Evolutionary conservation across 2,797 vertebrate species (phyloP).

Genomic region (Manis javanica): DNA sequence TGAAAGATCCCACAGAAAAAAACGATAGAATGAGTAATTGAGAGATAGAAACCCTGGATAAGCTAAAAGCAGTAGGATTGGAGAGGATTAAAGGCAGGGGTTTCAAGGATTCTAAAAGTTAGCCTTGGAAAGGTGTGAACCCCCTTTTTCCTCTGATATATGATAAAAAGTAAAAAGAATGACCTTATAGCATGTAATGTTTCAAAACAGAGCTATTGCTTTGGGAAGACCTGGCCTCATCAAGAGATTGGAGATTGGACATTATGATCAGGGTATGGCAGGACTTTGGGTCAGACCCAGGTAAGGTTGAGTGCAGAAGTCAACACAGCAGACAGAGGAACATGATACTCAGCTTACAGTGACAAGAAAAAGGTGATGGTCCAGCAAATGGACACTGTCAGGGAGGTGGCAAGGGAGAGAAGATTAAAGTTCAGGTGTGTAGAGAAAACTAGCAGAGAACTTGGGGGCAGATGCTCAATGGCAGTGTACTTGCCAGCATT

Average conservation of each 20-base stretch:
- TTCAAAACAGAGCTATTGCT: neutral
- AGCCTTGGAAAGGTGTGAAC: neutral
- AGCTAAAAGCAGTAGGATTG: neutral
- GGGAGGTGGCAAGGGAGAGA: neutral
- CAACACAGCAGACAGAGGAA: neutral
- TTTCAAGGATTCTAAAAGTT: neutral
- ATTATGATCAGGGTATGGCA: neutral
- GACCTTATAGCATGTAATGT: neutral
- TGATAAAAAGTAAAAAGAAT: constrained; percentile 2
- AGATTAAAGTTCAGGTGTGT: neutral
- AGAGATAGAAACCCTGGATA: neutral
- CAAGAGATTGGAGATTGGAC: neutral
- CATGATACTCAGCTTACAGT: neutral
- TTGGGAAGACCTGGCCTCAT: neutral
- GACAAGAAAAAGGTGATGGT: neutral
- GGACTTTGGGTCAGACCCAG: neutral
- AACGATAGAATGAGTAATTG: neutral
- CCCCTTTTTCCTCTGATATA: neutral
- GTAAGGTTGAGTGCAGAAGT: neutral
- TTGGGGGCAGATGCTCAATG: neutral
- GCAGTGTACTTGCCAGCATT: neutral
- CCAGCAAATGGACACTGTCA: neutral
- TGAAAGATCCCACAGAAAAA: neutral
- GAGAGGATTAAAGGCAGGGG: neutral
- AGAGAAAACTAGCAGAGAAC: neutral